Evolutionary conservation across 2,888 invertebrate genomes (phyloP).

Genomic region (Amiota communis): DNA sequence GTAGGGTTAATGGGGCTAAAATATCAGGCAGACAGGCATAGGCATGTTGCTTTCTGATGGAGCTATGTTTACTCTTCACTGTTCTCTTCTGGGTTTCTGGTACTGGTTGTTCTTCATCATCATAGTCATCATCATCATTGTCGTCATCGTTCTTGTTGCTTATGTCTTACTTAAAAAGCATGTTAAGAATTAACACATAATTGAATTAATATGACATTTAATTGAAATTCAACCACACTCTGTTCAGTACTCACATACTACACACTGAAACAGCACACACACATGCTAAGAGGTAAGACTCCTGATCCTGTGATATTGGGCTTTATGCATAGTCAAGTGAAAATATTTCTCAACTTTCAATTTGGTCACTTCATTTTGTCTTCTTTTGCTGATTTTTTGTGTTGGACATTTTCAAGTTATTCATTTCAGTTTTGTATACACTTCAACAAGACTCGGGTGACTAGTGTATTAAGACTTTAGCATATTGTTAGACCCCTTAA

Average conservation of each 20-base stretch:
- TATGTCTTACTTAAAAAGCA: constrained; percentile 28
- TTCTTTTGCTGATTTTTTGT: too few relatives aligned
- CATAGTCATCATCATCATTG: too few relatives aligned
- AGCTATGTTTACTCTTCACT: not conserved
- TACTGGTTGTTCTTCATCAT: not conserved
- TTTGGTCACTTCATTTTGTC: too few relatives aligned
- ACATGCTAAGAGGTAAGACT: too few relatives aligned
- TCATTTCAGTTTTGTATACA: too few relatives aligned
- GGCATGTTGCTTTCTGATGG: constrained; percentile 17
- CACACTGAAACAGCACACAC: not conserved
- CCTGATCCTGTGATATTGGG: too few relatives aligned
- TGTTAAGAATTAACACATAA: constrained; percentile 34
- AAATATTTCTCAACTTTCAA: too few relatives aligned
- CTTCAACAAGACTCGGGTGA: too few relatives aligned
- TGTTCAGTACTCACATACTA: constrained; percentile 14
- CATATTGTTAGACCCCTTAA: too few relatives aligned
- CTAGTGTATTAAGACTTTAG: too few relatives aligned
- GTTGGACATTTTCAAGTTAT: too few relatives aligned
- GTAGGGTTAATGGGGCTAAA: not conserved
- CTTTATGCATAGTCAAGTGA: too few relatives aligned
- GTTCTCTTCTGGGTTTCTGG: not conserved
- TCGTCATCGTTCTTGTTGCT: not conserved
- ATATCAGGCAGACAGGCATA: not conserved
- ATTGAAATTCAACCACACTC: constrained; percentile 37
- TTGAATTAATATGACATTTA: constrained; percentile 39